phyloP scores from a whole-genome alignment of 2,113 vertebrate genomes.

The Spea multiplicata region DNA sequence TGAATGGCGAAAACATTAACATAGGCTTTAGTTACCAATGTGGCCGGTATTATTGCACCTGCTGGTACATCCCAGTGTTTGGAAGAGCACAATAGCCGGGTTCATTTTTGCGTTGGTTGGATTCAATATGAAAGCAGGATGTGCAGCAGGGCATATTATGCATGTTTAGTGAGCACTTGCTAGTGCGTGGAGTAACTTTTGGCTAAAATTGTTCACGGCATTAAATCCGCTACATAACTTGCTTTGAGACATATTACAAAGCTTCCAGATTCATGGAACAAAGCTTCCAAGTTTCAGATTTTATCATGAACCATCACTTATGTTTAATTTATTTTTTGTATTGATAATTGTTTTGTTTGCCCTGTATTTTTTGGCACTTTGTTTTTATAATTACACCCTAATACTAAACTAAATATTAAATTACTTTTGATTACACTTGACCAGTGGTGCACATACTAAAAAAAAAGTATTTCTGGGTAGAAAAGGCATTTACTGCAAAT shows the following conservation, averaged over 20 bases:
- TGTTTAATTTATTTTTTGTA: background rate
- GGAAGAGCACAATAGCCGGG: background rate
- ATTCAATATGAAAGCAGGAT: background rate
- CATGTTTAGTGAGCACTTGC: slow-evolving; percentile 9
- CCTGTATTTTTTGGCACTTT: too few species aligned
- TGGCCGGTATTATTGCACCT: slow-evolving; percentile 10
- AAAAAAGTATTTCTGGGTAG: too few species aligned
- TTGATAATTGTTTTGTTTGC: background rate
- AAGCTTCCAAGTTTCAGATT: background rate
- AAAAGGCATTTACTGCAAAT: too few species aligned
- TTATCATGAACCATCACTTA: background rate
- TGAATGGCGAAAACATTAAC: background rate
- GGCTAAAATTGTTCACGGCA: slow-evolving; percentile 1
- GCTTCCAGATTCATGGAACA: background rate
- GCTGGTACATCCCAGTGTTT: slow-evolving; percentile 4
- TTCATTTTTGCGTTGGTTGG: background rate
- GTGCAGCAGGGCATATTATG: background rate
- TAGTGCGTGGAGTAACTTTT: background rate
- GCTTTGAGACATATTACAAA: background rate
- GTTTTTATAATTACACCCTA: too few species aligned
- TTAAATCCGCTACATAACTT: slow-evolving; percentile 2
- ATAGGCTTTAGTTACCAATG: background rate
- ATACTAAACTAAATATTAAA: too few species aligned
- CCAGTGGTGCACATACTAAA: too few species aligned
- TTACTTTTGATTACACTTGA: too few species aligned